Percentiles rank a stretch among this genome's conserved stretches.
Evolutionary conservation across 2,797 vertebrate species (phyloP).

Genomic region (Pseudochromis fuscus): DNA sequence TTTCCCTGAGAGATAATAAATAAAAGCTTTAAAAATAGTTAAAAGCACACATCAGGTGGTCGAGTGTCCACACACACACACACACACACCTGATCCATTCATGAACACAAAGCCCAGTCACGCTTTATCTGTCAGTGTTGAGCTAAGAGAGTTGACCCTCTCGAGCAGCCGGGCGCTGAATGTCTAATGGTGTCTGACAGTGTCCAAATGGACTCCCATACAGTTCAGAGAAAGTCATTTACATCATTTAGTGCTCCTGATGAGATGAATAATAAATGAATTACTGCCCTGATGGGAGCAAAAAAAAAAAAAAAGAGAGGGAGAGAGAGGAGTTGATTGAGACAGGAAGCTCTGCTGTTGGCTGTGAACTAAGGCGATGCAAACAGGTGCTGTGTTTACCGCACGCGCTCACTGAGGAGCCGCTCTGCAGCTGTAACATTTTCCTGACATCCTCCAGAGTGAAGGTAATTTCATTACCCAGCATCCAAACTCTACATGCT

Average conservation of each 20-base stretch:
- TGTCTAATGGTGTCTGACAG: conserved; percentile 79
- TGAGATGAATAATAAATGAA: conserved; percentile 82
- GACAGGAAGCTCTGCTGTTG: conserved; percentile 55
- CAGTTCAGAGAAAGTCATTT: conserved; percentile 79
- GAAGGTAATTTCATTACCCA: conserved; percentile 77
- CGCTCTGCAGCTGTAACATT: conserved; percentile 61
- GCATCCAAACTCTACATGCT: conserved; percentile 76
- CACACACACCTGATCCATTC: conserved; percentile 29
- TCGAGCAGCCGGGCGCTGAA: conserved; percentile 56
- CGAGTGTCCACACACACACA: conserved; percentile 16
- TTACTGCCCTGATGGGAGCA: conserved; percentile 54
- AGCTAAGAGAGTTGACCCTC: conserved; percentile 69
- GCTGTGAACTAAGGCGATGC: conserved; percentile 50
- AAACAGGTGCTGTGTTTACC: conserved; percentile 75
- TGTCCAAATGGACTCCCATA: conserved; percentile 78
- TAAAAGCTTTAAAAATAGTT: conserved; percentile 12
- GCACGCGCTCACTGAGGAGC: conserved; percentile 37
- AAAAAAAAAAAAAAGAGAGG: neutral
- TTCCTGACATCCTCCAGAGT: conserved; percentile 68
- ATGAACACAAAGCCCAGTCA: conserved; percentile 49
- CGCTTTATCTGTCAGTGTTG: conserved; percentile 61
- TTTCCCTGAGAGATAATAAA: neutral
- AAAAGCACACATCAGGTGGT: neutral
- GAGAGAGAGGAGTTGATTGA: conserved; percentile 51
- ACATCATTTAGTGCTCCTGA: conserved; percentile 76